These are phyloP conservation scores for Drosophila engyochracea DNA, from an alignment of 2,888 invertebrate species.

Conservation along the genomic window DNA sequence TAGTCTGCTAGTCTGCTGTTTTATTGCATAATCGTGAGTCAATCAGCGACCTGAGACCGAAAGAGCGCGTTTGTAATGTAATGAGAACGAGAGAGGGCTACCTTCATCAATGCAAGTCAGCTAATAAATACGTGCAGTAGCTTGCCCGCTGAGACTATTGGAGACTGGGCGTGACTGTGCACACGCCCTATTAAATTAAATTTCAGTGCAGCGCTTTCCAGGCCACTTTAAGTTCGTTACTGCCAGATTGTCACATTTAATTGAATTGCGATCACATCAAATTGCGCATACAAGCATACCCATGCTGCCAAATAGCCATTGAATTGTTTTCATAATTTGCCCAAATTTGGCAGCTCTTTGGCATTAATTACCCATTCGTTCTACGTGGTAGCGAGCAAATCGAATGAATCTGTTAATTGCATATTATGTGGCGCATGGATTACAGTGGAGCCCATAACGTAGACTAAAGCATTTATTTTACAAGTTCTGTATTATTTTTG, in stretches of 20 bases:
- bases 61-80: not conserved
- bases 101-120: conserved; percentile 75
- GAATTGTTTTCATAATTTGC: conserved; percentile 74
- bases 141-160: conserved; percentile 16
- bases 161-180: conserved; percentile 8
- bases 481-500: not conserved
- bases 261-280: conserved; percentile 68
- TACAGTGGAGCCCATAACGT: not conserved
- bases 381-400: conserved; percentile 20
- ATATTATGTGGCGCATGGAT: not conserved
- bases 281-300: conserved; percentile 59
- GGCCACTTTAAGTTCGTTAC: conserved; percentile 64
- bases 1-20: conserved; percentile 60
- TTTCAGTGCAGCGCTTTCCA: conserved; percentile 56
- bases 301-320: conserved; percentile 30
- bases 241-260: conserved; percentile 59
- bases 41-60: conserved; percentile 67
- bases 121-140: conserved; percentile 81
- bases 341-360: conserved; percentile 77
- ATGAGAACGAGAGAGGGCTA: conserved; percentile 12
- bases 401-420: not conserved
- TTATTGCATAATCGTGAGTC: conserved; percentile 84
- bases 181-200: conserved; percentile 55
- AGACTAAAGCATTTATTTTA: not conserved
- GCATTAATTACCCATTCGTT: conserved; percentile 53